phyloP scores from a whole-genome alignment of 2,888 invertebrate species.

The Drosophila sordidapex region DNA sequence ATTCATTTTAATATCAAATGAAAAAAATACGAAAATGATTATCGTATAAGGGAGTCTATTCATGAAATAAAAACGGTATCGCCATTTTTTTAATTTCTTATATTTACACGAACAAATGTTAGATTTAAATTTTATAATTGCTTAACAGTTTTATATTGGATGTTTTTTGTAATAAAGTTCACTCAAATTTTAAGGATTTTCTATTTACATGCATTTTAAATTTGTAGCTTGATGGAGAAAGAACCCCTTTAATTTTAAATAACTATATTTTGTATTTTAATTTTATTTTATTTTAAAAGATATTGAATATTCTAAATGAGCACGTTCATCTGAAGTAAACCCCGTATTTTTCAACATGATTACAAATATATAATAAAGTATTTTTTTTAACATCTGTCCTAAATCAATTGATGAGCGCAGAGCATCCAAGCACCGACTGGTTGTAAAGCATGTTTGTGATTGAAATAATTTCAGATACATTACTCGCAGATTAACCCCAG shows the following conservation, averaged over 20 bases:
- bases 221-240: background rate
- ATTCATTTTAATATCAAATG: conserved; percentile 6
- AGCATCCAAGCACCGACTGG: background rate
- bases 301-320: background rate
- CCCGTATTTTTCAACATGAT: background rate
- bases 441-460: background rate
- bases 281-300: background rate
- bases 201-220: background rate
- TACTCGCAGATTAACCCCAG: background rate
- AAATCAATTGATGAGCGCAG: background rate
- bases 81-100: conserved; percentile 31
- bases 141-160: conserved; percentile 28
- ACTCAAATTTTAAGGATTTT: conserved; percentile 13
- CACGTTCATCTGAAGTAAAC: background rate
- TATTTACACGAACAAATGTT: conserved; percentile 38
- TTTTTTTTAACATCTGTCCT: no score
- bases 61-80: conserved; percentile 21
- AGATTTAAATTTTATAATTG: conserved; percentile 18
- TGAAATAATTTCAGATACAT: background rate
- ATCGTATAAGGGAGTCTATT: conserved; percentile 6
- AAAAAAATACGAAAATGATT: conserved; percentile 16
- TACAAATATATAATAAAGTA: background rate
- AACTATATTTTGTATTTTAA: background rate
- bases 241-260: background rate
- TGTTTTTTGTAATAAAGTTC: conserved; percentile 32